Conservation (phyloP, 2,797 vertebrate species). For the Macroramphosus scolopax region DNA sequence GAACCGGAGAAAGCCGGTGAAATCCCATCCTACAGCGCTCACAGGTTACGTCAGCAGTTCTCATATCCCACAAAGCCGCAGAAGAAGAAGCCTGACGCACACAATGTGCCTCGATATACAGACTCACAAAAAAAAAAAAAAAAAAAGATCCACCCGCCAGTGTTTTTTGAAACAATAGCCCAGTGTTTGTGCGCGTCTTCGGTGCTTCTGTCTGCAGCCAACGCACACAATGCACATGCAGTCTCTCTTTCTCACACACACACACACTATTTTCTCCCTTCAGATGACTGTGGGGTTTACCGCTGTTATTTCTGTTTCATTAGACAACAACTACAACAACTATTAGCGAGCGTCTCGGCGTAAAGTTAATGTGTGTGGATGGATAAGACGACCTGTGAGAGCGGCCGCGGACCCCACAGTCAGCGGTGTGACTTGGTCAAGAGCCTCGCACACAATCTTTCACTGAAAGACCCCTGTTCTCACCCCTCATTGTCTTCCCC, state of each 20-base stretch:
- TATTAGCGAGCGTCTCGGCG: constrained; percentile 15
- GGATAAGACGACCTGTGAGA: constrained; percentile 46
- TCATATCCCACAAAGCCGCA: constrained; percentile 74
- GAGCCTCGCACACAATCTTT: constrained; percentile 63
- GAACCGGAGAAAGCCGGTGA: constrained; percentile 67
- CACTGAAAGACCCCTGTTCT: constrained; percentile 61
- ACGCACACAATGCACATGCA: constrained; percentile 2
- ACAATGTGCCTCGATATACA: constrained; percentile 70
- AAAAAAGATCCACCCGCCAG: constrained; percentile 59
- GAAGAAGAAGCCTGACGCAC: constrained; percentile 71
- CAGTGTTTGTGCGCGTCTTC: constrained; percentile 37
- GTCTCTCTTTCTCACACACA: constrained; percentile 1
- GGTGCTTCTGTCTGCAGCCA: constrained; percentile 15
- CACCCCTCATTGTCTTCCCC: constrained; percentile 67
- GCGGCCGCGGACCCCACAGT: constrained; percentile 59
- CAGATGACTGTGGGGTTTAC: constrained; percentile 15
- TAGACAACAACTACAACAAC: too few species aligned
- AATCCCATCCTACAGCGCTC: constrained; percentile 73
- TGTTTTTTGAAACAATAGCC: constrained; percentile 64
- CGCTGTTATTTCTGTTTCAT: not conserved
- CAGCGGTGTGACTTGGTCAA: constrained; percentile 67
- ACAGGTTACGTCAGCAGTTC: constrained; percentile 75
- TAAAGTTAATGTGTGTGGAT: constrained; percentile 32
- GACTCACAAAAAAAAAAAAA: constrained; percentile 60
- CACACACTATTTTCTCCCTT: constrained; percentile 9